phyloP scores from a whole-genome alignment of 2,888 invertebrate species.

The Bimastos eiseni region DNA sequence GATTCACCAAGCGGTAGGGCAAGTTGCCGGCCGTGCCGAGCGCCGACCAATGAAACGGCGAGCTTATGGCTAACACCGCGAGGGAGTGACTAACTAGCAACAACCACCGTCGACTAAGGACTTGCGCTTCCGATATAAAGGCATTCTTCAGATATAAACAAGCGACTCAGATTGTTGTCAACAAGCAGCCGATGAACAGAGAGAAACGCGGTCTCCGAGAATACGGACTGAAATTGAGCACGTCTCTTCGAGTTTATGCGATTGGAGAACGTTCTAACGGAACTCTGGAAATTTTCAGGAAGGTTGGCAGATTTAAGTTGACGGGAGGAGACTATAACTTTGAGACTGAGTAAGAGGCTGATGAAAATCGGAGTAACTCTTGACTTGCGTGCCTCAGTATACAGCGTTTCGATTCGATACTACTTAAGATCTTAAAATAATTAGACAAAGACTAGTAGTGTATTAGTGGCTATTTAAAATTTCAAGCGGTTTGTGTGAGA shows the following conservation, averaged over 20 bases:
- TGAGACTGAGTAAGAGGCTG: background rate
- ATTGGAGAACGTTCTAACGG: background rate
- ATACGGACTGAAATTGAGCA: background rate
- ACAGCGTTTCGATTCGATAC: background rate
- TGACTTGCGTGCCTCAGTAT: background rate
- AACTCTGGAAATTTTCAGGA: background rate
- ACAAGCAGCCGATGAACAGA: background rate
- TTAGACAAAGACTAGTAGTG: background rate
- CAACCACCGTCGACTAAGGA: background rate
- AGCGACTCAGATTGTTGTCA: background rate
- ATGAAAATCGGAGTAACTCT: background rate
- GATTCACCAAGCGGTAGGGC: background rate
- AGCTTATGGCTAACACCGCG: background rate
- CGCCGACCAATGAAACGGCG: background rate
- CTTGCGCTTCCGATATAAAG: background rate
- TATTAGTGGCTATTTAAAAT: background rate
- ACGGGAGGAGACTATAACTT: background rate
- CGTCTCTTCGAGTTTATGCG: background rate
- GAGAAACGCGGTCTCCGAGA: background rate
- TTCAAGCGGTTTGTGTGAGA: too few relatives aligned
- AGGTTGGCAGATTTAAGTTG: too few relatives aligned
- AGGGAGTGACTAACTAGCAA: background rate
- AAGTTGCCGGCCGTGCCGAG: background rate
- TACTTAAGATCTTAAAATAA: background rate
- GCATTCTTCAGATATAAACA: background rate